Conservation (phyloP, 1,140 invertebrate species). For the Zaprionus camerounensis region DNA sequence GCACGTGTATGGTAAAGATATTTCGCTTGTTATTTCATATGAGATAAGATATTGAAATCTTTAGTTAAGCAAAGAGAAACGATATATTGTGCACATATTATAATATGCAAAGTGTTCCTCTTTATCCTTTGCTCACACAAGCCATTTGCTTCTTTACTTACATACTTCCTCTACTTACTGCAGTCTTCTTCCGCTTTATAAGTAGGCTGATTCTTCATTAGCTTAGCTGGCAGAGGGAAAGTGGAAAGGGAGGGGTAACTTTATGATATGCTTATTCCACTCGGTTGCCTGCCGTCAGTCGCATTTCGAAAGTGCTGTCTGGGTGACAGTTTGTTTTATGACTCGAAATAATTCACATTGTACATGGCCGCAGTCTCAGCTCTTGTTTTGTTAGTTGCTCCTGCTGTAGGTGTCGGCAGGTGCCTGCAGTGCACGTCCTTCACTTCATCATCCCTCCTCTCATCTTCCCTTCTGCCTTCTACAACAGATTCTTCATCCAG, state of each 20-base stretch:
- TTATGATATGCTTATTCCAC: constrained; percentile 68
- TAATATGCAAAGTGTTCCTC: constrained; percentile 3
- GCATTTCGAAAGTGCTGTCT: constrained; percentile 45
- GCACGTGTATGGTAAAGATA: neutral
- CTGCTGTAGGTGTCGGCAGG: constrained; percentile 2
- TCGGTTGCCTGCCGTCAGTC: constrained; percentile 31
- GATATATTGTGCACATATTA: neutral
- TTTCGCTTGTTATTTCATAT: neutral
- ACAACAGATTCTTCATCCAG: neutral
- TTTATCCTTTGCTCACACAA: constrained; percentile 1
- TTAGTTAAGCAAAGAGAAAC: neutral
- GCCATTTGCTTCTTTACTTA: constrained; percentile 39
- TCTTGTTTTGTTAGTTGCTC: constrained; percentile 14
- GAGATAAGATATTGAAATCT: constrained; percentile 1
- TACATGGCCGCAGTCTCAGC: constrained; percentile 21
- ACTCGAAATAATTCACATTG: constrained; percentile 59
- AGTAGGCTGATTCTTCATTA: constrained; percentile 52
- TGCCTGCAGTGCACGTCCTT: neutral
- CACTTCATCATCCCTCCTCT: too few species aligned
- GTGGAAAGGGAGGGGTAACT: constrained; percentile 26
- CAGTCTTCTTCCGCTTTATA: constrained; percentile 23
- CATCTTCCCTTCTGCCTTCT: neutral
- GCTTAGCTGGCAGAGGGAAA: neutral
- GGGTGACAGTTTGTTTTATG: constrained; percentile 65
- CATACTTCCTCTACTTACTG: constrained; percentile 1